Evolutionary conservation across 2,797 vertebrate species (phyloP).

Genomic region (Aselliscus stoliczkanus): DNA sequence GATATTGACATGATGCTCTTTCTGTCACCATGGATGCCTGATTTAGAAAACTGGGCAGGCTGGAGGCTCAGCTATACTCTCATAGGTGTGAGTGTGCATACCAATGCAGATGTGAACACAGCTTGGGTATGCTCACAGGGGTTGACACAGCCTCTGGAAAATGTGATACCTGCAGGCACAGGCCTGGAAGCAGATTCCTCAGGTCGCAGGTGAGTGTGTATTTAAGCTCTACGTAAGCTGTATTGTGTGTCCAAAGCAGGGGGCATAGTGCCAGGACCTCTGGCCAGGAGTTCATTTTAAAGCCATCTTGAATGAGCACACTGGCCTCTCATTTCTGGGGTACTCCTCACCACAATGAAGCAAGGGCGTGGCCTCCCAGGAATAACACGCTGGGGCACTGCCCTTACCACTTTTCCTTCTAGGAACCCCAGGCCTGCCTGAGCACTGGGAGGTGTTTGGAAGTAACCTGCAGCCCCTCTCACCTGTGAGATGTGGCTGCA

Average conservation of each 20-base stretch:
- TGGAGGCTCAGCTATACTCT: not conserved
- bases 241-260: not conserved
- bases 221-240: not conserved
- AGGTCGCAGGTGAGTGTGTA: not conserved
- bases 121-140: not conserved
- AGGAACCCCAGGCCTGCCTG: not conserved
- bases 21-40: not conserved
- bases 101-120: not conserved
- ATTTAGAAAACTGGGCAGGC: not conserved
- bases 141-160: not conserved
- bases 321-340: not conserved
- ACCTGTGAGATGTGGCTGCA: not conserved
- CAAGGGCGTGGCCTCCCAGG: not conserved
- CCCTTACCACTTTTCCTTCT: not conserved
- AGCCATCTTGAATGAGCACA: not conserved
- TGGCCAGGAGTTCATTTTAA: not conserved
- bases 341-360: not conserved
- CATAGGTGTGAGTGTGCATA: not conserved
- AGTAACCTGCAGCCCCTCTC: not conserved
- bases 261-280: not conserved
- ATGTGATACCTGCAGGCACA: not conserved
- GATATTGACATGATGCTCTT: accelerated
- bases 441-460: not conserved
- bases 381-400: not conserved
- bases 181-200: not conserved